Percentiles rank a stretch among this genome's conserved stretches.
Evolutionary conservation across 2,888 invertebrate species (phyloP).

Genomic region (Sisyra nigra): DNA sequence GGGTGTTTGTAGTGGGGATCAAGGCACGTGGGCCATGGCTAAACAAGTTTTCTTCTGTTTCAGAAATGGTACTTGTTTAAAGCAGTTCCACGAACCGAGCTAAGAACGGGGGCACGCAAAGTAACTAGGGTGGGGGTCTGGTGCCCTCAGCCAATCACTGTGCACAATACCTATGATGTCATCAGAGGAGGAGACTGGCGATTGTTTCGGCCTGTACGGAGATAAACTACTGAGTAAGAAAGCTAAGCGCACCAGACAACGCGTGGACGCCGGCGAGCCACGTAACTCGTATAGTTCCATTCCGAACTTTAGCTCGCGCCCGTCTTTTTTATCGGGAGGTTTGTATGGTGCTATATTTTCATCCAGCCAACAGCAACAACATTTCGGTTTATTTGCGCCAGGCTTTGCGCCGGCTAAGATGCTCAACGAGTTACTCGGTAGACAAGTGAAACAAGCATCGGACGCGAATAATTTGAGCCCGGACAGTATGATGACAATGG

Average conservation of each 20-base stretch:
- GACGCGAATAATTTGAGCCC: slow-evolving; percentile 34
- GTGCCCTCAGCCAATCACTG: slow-evolving; percentile 67
- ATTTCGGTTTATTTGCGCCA: slow-evolving; percentile 66
- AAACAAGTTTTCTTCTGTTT: no score
- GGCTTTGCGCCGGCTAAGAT: slow-evolving; percentile 81
- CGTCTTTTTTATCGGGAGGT: slow-evolving; percentile 72
- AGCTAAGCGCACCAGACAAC: slow-evolving; percentile 86
- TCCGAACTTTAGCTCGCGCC: slow-evolving; percentile 59
- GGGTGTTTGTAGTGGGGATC: no score
- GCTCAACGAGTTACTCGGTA: slow-evolving; percentile 77
- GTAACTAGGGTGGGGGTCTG: slow-evolving; percentile 41
- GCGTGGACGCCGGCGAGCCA: slow-evolving; percentile 92
- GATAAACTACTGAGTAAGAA: slow-evolving; percentile 75
- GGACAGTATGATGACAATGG: slow-evolving; percentile 30
- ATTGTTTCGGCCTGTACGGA: slow-evolving; percentile 86
- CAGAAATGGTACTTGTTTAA: no score
- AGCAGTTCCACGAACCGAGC: not conserved
- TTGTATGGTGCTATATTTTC: slow-evolving; percentile 76
- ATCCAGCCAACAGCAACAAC: slow-evolving; percentile 47
- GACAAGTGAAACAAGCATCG: slow-evolving; percentile 57
- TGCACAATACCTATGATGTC: slow-evolving; percentile 81
- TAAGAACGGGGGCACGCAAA: slow-evolving; percentile 14
- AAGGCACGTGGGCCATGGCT: no score
- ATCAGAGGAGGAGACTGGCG: slow-evolving; percentile 86
- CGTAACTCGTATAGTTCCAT: slow-evolving; percentile 81